Conservation (phyloP, 1,140 invertebrate species). For the Macrotrachela quadricornifera region DNA sequence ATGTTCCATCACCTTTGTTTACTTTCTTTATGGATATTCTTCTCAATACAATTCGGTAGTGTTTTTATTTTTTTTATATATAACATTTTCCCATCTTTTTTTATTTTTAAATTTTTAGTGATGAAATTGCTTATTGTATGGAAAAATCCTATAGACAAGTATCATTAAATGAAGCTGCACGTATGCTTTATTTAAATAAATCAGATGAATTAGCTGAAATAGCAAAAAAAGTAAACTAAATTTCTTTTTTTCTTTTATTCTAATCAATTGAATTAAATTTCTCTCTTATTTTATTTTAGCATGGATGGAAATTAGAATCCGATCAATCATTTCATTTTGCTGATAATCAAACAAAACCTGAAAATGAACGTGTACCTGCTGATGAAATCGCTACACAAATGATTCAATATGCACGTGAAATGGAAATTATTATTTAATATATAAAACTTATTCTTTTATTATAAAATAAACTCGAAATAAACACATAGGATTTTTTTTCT, state of each 20-base stretch:
- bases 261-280: conserved; percentile 10
- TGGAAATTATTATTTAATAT: conserved; percentile 90
- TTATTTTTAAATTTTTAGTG: conserved; percentile 23
- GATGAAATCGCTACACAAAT: conserved; percentile 65
- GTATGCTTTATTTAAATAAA: conserved; percentile 64
- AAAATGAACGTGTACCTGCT: conserved; percentile 51
- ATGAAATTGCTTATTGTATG: conserved; percentile 84
- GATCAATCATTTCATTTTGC: conserved; percentile 56
- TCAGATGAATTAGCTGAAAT: conserved; percentile 13
- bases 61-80: neutral
- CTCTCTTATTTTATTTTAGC: conserved; percentile 28
- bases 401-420: conserved; percentile 84
- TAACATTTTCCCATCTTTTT: neutral
- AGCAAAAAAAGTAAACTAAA: conserved; percentile 3
- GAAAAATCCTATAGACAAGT: conserved; percentile 86
- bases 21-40: conserved; percentile 92
- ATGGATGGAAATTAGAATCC: conserved; percentile 49
- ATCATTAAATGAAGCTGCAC: conserved; percentile 57
- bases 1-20: conserved; percentile 84
- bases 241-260: conserved; percentile 10
- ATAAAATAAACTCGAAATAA: too few species aligned
- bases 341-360: conserved; percentile 45
- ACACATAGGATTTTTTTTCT: too few species aligned
- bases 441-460: too few species aligned
- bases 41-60: conserved; percentile 62